Evolutionary conservation across 2,888 invertebrate species (phyloP).

Genomic region (Isoperla grammatica): DNA sequence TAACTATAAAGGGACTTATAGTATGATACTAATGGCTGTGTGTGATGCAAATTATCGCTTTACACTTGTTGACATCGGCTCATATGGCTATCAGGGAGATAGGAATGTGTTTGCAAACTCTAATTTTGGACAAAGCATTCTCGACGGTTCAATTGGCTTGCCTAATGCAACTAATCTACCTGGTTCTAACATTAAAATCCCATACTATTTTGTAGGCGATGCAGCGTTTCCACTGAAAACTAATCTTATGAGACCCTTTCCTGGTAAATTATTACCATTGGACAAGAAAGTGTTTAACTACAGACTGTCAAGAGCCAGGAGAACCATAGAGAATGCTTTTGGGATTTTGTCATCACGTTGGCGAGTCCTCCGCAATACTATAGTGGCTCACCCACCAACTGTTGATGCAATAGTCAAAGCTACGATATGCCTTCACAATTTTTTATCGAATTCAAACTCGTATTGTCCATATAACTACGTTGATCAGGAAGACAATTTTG

Average conservation of each 20-base stretch:
- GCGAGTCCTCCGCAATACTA: background rate
- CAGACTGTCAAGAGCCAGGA: constrained; percentile 7
- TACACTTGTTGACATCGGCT: constrained; percentile 17
- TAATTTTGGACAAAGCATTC: constrained; percentile 5
- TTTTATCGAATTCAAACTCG: background rate
- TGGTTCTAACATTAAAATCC: constrained; percentile 5
- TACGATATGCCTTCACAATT: background rate
- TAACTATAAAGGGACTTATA: constrained; percentile 25
- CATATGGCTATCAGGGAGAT: constrained; percentile 32
- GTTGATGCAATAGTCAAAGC: constrained; percentile 10
- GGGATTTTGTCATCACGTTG: constrained; percentile 8
- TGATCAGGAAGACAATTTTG: background rate
- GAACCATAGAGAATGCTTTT: constrained; percentile 18
- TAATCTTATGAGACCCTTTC: constrained; percentile 32
- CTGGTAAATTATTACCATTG: constrained; percentile 20
- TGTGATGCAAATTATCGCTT: constrained; percentile 32
- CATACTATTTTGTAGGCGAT: constrained; percentile 30
- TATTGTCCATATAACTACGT: background rate
- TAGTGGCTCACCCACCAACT: constrained; percentile 11
- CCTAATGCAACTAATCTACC: background rate
- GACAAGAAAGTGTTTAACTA: constrained; percentile 17
- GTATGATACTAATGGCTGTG: constrained; percentile 30
- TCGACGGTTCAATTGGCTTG: background rate
- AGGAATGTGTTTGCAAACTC: constrained; percentile 31
- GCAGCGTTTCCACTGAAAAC: constrained; percentile 31